Base-by-base conservation (phyloP, 1,140 invertebrate species). In the Globodera ellingtonae region DNA sequence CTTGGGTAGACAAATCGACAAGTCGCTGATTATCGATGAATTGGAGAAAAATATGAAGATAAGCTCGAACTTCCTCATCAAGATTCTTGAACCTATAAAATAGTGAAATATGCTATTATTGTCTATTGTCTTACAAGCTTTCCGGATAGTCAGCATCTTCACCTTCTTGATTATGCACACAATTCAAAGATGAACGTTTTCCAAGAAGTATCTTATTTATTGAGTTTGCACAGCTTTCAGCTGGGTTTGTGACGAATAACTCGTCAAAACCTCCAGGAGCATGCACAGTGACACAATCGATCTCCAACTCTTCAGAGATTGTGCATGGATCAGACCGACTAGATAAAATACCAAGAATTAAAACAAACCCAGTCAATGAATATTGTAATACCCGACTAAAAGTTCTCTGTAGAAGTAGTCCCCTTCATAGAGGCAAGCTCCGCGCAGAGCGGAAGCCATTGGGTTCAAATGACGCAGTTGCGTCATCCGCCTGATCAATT, bases 391-490 rank as follows among this genome's bases (percentile, higher is more conserved):
- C 80, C 70, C 67, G 67, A 81, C 59, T 47, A 81, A 50, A 62
- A 81, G 52, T 59, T 81, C 80, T 21, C 80, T 24, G 35, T 81
- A 81, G 66, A 81, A 81, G 48, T 81, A 81, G 62, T 81, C 80
- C 18, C 52, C 56, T n/a, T 47, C 24, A 15, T 71, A 44, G 35
- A 80, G 46, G 13, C 35, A 44, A 6, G 4, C 7, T 52, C 47
- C 50, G 10, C 66, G 56, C 24, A 76, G 15, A 13, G 75, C 69
- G 66, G 15, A 9, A 13, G 80, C 81, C 24, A 81, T 47, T 15
- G 80, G 80, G 50, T 81, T 81, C 47, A 80, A 52, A 21, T 62
- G 48, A 6, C 66, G 50, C 10, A 75, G 21, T 24, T 50, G 15
- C 10, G 79, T 70, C 79, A 80, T 80, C n/a, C 79, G 7, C 15